phyloP scores from a whole-genome alignment of 2,113 vertebrate genomes.

The Ramphastos sulfuratus region DNA sequence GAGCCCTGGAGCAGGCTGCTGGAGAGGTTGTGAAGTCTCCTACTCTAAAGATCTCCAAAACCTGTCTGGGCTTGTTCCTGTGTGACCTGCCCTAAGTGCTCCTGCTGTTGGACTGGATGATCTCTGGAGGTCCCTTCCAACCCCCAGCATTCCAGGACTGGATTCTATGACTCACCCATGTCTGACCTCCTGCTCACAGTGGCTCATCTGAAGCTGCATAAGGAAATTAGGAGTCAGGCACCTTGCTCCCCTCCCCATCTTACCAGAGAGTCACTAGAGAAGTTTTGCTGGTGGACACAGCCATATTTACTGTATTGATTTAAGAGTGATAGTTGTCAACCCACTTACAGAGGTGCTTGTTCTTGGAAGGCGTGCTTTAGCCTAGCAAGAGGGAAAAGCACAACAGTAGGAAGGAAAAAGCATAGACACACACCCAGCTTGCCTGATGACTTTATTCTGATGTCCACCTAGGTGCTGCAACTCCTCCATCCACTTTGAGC shows the following conservation, averaged over 20 bases:
- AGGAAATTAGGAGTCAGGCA: neutral
- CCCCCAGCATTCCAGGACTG: too few species aligned
- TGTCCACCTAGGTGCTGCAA: neutral
- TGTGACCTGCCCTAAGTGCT: too few species aligned
- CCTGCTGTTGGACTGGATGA: too few species aligned
- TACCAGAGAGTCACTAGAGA: neutral
- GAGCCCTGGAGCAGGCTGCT: too few species aligned
- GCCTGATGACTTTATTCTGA: neutral
- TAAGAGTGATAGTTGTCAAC: neutral
- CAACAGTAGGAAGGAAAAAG: neutral
- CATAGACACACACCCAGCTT: neutral
- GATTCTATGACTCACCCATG: neutral
- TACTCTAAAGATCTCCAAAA: too few species aligned
- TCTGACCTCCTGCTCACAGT: accelerated
- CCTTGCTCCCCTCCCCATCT: neutral
- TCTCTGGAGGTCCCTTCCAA: too few species aligned
- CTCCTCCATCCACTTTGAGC: neutral
- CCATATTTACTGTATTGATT: neutral
- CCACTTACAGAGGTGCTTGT: neutral
- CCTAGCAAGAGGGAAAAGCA: neutral
- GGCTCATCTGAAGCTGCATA: neutral
- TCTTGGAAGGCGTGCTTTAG: neutral
- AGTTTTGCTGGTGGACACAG: neutral
- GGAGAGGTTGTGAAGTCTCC: too few species aligned
- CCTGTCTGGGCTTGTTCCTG: too few species aligned